Evolutionary conservation across 2,888 invertebrate species (phyloP), one percentile per base, ranked within the genome.

Genomic region (Thelaira solivaga): DNA sequence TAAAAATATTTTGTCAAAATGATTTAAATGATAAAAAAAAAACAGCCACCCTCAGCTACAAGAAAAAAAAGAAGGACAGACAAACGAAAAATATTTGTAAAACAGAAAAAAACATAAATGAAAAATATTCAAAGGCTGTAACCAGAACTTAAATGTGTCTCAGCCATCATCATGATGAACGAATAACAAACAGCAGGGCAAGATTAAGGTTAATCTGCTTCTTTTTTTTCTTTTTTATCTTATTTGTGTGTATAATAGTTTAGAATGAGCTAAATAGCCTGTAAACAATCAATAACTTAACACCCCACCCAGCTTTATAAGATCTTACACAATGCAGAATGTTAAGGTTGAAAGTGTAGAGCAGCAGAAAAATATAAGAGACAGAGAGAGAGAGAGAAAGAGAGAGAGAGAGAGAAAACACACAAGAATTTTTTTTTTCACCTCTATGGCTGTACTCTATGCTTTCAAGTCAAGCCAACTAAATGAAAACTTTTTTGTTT

Each of bases 261-360:
- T 16, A 47, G 36, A 47, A 20, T 36, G 47, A 47, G 22, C 26
- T 41, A 51, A 65, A 18, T 65, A 49, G 24, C 18, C 47, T 45
- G 11, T 61, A 69, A 61, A 43, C 34, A 71, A 71, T 51, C 41
- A 26, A 53, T 64, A 61, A 43, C 51, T 36, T 29, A 20, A 8
- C 22, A 34, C n/a, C 20, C 16, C 13, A 6, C 22, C 20, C 4
- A n/a, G n/a, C n/a, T 11, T 20, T 6, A n/a, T 7, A 24, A 1
- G 8, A 1, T 10, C 18, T 4, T 41, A 11, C 2, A 13, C 2
- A 39, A 39, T 13, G 16, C n/a, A 39, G 36, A 36, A 36, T 13
- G 1, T 3, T 36, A 4, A 36, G 10, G 36, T 36, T 3, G 13
- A 36, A 36, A 36, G 36, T 5, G 5, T 36, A 4, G 13, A 36